Evolutionary conservation across 2,888 invertebrate species (phyloP).

Genomic region (Vanessa cardui): DNA sequence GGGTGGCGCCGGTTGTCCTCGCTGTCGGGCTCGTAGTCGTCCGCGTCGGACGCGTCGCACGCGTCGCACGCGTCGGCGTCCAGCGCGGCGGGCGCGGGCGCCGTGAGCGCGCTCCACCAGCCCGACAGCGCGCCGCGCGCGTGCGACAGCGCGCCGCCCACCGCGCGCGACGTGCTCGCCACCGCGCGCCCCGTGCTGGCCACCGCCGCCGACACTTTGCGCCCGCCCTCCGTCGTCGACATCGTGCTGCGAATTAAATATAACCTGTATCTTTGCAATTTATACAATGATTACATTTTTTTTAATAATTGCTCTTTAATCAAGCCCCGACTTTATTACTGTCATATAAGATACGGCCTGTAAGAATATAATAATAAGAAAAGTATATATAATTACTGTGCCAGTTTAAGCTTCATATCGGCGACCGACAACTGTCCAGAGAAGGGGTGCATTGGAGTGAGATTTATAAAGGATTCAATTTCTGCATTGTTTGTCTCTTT

Average conservation of each 20-base stretch:
- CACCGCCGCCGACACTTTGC: constrained; percentile 96
- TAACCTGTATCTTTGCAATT: background rate
- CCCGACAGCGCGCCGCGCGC: constrained; percentile 93
- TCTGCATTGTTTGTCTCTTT: constrained; percentile 83
- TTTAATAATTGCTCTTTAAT: background rate
- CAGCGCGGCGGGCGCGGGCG: constrained; percentile 45
- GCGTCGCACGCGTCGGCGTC: constrained; percentile 49
- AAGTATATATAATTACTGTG: constrained; percentile 87
- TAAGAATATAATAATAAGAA: too few relatives aligned
- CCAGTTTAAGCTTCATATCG: constrained; percentile 95
- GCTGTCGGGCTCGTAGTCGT: constrained; percentile 44
- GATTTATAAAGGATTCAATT: constrained; percentile 85
- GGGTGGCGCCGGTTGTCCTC: constrained; percentile 40
- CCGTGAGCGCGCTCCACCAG: constrained; percentile 88
- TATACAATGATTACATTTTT: background rate
- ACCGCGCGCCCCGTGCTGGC: constrained; percentile 95
- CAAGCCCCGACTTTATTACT: too few relatives aligned
- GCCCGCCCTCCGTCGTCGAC: constrained; percentile 96
- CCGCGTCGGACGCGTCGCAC: constrained; percentile 52
- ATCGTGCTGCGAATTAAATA: constrained; percentile 87
- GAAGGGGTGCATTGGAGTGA: constrained; percentile 95
- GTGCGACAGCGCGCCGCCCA: constrained; percentile 93
- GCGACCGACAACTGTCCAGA: constrained; percentile 96
- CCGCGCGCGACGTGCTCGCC: constrained; percentile 77
- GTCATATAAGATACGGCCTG: too few relatives aligned